Evolutionary conservation across 2,113 vertebrate genomes (phyloP).

Genomic region (Cyphomyrus plagiostoma): DNA sequence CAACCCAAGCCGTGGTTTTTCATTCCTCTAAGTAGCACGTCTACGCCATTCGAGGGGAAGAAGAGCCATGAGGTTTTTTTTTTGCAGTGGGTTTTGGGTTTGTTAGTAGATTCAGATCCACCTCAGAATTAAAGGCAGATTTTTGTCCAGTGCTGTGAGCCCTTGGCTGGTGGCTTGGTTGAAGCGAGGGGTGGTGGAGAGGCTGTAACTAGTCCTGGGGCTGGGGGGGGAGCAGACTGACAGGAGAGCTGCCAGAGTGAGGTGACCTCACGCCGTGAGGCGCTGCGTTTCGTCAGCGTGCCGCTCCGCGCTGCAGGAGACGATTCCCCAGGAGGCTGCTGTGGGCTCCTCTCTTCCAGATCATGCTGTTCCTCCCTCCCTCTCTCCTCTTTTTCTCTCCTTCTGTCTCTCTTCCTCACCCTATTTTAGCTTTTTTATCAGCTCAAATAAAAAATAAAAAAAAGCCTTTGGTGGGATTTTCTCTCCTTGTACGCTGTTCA

Average conservation of each 20-base stretch:
- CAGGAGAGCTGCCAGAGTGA: conserved; percentile 24
- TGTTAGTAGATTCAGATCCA: background rate
- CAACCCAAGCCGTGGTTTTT: background rate
- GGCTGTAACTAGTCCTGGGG: background rate
- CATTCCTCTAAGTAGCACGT: background rate
- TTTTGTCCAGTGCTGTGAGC: conserved; percentile 14
- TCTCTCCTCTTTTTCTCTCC: background rate
- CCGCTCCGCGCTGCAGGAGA: conserved; percentile 24
- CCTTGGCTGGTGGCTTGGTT: conserved; percentile 10
- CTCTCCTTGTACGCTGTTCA: background rate
- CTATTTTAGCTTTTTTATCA: conserved; percentile 7
- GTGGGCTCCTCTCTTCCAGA: conserved; percentile 19
- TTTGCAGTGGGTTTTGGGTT: background rate
- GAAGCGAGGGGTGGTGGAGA: background rate
- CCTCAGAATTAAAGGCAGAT: background rate
- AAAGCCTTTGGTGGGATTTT: background rate
- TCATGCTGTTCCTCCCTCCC: background rate
- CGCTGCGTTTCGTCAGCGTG: conserved; percentile 27
- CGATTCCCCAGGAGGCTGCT: conserved; percentile 29
- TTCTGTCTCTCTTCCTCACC: conserved; percentile 10
- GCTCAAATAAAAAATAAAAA: background rate
- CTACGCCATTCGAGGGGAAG: background rate
- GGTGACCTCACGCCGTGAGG: conserved; percentile 26
- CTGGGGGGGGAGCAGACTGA: background rate
- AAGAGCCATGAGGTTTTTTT: background rate